These are phyloP conservation scores for Euwallacea similis DNA, from an alignment of 1,140 invertebrate genomes.

Conservation along the genomic window DNA sequence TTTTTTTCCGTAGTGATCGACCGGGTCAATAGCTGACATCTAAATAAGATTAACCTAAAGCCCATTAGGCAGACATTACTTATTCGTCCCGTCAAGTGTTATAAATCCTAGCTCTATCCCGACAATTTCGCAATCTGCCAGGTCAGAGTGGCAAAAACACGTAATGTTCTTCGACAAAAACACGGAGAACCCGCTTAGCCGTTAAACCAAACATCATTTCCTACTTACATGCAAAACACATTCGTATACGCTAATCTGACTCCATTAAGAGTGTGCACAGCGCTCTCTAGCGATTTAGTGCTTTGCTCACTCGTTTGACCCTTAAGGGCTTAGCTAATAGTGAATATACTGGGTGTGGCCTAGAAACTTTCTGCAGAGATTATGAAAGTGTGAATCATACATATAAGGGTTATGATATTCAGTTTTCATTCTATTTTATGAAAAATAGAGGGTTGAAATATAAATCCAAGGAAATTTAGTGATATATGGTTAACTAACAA, in stretches of 20 bases:
- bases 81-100: slow-evolving; percentile 32
- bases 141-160: slow-evolving; percentile 41
- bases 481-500: no score
- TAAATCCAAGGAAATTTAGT: no score
- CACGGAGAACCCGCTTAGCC: slow-evolving; percentile 47
- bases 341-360: no score
- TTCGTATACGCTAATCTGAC: slow-evolving; percentile 52
- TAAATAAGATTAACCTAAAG: background rate
- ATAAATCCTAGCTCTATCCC: slow-evolving; percentile 34
- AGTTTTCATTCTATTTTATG: no score
- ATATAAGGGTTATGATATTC: no score
- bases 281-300: slow-evolving; percentile 29
- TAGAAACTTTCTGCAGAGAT: no score
- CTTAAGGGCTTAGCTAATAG: background rate
- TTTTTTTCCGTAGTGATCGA: no score
- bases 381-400: no score
- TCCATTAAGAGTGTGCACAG: slow-evolving; percentile 49
- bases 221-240: slow-evolving; percentile 53
- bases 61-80: slow-evolving; percentile 27
- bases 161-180: slow-evolving; percentile 48
- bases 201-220: slow-evolving; percentile 54
- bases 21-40: no score
- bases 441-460: no score
- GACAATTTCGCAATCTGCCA: slow-evolving; percentile 37
- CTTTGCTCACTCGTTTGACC: slow-evolving; percentile 13